Conservation (phyloP, 1,140 invertebrate species). For the Caerostris darwini region DNA sequence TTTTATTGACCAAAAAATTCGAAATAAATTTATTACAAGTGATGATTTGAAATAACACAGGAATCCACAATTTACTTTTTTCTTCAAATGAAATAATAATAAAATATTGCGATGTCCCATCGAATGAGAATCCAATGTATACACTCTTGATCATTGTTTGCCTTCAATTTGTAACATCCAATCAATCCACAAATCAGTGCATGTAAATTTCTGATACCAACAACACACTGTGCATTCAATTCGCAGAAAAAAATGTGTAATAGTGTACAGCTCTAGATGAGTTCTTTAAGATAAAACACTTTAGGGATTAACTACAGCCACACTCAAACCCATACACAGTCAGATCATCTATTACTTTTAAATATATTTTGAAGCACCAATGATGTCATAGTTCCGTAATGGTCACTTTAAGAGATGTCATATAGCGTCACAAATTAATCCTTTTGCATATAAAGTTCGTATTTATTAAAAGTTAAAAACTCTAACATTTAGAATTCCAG, state of each 20-base stretch:
- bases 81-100: neutral
- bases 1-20: slow-evolving; percentile 17
- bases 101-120: neutral
- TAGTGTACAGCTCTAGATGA: neutral
- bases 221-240: neutral
- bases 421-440: too few species aligned
- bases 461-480: too few species aligned
- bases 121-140: neutral
- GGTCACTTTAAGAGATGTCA: too few species aligned
- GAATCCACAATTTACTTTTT: neutral
- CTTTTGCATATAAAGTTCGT: too few species aligned
- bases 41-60: slow-evolving; percentile 10
- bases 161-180: neutral
- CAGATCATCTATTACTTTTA: too few species aligned
- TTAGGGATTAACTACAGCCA: too few species aligned
- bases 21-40: slow-evolving; percentile 38
- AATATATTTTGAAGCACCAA: too few species aligned
- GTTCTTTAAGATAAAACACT: too few species aligned
- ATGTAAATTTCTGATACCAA: neutral
- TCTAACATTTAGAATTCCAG: too few species aligned
- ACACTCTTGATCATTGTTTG: neutral
- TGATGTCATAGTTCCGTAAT: too few species aligned
- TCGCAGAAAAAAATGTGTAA: neutral
- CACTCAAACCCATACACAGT: too few species aligned
- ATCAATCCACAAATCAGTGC: neutral